These are phyloP conservation scores for Lucilia cuprina DNA, from an alignment of 1,140 invertebrate species.

Conservation along the genomic window DNA sequence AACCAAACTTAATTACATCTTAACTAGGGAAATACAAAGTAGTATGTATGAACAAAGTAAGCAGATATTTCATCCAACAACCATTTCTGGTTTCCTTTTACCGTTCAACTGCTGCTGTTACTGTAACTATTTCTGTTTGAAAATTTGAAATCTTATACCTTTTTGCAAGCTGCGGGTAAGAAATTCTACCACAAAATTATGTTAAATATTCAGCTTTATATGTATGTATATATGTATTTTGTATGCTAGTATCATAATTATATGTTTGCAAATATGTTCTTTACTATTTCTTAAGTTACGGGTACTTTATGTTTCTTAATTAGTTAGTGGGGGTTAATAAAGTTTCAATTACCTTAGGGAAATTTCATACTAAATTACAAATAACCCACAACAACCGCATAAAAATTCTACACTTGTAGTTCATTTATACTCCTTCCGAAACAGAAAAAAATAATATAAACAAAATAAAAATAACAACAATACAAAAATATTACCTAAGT, in stretches of 20 bases:
- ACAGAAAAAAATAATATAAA: neutral
- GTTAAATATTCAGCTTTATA: neutral
- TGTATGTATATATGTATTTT: neutral
- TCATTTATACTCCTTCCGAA: too few relatives aligned
- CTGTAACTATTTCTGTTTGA: neutral
- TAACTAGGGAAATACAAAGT: neutral
- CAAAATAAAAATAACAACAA: too few relatives aligned
- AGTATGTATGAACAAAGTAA: neutral
- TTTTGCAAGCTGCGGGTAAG: neutral
- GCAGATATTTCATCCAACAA: neutral
- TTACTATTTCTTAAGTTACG: neutral
- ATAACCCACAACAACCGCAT: slow-evolving; percentile 6
- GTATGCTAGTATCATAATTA: neutral
- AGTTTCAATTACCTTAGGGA: slow-evolving; percentile 14
- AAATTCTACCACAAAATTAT: neutral
- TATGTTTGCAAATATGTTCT: neutral
- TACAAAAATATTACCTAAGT: neutral
- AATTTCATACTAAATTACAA: neutral
- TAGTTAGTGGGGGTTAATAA: slow-evolving; percentile 1
- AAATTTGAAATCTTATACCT: neutral
- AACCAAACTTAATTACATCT: neutral
- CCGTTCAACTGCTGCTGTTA: neutral
- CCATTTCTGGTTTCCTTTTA: neutral
- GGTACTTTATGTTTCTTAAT: slow-evolving; percentile 2
- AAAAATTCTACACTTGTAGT: neutral